Evolutionary conservation across 2,797 vertebrate genomes (phyloP).

Genomic region (Semotilus atromaculatus): DNA sequence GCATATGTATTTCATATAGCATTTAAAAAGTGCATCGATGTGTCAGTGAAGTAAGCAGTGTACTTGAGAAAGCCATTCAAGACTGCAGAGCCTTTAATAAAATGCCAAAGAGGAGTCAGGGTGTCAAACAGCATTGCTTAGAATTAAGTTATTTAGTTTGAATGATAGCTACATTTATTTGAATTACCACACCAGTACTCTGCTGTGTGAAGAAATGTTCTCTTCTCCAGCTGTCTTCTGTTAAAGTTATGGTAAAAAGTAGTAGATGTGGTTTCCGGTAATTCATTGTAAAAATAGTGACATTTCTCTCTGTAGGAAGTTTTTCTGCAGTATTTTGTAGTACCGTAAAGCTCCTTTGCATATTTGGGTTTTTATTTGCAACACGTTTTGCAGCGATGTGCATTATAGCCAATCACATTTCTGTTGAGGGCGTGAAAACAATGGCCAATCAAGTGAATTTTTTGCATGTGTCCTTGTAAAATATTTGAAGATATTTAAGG

Average conservation of each 20-base stretch:
- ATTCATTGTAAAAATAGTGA: not conserved
- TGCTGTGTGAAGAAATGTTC: not conserved
- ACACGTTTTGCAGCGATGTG: not conserved
- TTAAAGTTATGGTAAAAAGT: conserved; percentile 6
- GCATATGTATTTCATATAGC: conserved; percentile 56
- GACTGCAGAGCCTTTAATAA: not conserved
- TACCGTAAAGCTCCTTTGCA: not conserved
- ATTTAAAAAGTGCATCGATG: conserved; percentile 50
- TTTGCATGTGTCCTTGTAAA: not conserved
- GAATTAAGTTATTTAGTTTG: not conserved
- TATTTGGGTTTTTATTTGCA: not conserved
- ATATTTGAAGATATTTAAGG: too few relatives aligned
- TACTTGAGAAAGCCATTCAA: conserved; percentile 22
- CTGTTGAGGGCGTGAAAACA: not conserved
- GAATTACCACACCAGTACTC: not conserved
- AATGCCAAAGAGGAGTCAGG: not conserved
- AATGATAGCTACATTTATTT: conserved; percentile 1
- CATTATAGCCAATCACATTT: not conserved
- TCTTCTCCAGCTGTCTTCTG: not conserved
- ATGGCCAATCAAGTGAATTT: too few relatives aligned
- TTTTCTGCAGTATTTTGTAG: not conserved
- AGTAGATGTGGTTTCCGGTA: not conserved
- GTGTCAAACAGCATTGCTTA: not conserved
- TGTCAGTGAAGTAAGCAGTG: conserved; percentile 43
- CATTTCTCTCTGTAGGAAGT: not conserved